Evolutionary conservation across 2,888 invertebrate genomes (phyloP), one percentile per base, ranked within the genome.

Genomic region (Lasioglossum malachurum): DNA sequence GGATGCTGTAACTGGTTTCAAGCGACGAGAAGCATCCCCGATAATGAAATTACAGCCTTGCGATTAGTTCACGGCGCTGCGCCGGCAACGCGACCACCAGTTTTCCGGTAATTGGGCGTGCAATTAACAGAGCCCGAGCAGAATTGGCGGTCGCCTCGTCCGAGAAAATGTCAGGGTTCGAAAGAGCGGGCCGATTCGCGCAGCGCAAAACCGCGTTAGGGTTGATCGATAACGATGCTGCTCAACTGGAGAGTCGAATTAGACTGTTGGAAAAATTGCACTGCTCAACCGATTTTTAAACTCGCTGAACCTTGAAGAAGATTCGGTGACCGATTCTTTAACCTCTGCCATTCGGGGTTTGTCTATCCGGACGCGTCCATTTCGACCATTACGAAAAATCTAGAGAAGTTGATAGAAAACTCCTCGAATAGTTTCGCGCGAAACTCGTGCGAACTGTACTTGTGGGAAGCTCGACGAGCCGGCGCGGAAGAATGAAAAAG

Each of bases 101-200:
- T 71, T 41, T 71, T 14, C 41, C 38, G n/a, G 41, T 41, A 82
- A 87, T 87, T 77, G 77, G 74, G 64, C n/a, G 64, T 31, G 38
- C 74, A 64, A 85, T 82, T 85, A 87, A 82, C 57, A 23, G 23
- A 67, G 35, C 1, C 23, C 67, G 27, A 31, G 16, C 4, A 53
- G 8, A 53, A 53, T 53, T 23, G 2, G 7, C 49, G 53, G 10
- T 38, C 38, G 41, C 69, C 69, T 49, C 3, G 3, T 19, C 31
- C 49, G 53, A 78, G 46, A 44, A 69, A 87, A 86, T 83, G 78
- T 83, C 80, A 78, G 19, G 23, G 80, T 86, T 87, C 53, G 27
- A 38, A 35, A 10, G 4, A 64, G 44, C 14, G 2, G 7, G 0
- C 7, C 67, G 67, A 19, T 35, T 16, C 64, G 31, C 64, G 10